A percentile compares a stretch with the other conserved stretches of the same genome.
phyloP scores from a whole-genome alignment of 2,888 invertebrate species.

The Sphaeridia pumilis region DNA sequence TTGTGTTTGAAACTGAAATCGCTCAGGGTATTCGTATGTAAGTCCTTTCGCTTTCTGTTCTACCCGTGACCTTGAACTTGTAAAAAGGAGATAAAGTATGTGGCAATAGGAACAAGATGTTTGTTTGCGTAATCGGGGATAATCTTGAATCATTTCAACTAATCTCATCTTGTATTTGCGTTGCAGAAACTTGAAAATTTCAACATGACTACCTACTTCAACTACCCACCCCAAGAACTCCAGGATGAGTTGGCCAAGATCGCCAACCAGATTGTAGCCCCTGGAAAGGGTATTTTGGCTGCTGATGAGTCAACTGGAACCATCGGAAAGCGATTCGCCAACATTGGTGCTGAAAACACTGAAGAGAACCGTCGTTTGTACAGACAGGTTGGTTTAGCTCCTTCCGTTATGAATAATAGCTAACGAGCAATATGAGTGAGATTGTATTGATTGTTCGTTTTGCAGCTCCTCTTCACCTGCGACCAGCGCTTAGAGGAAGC shows the following conservation, averaged over 20 bases:
- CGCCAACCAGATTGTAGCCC: conserved; percentile 77
- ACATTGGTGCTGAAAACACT: conserved; percentile 82
- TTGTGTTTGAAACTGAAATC: too few relatives aligned
- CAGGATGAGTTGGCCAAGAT: conserved; percentile 77
- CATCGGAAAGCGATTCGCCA: conserved; percentile 74
- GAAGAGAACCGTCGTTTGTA: conserved; percentile 82
- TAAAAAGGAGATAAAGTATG: too few relatives aligned
- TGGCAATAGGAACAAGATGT: too few relatives aligned
- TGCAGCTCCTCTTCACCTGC: conserved; percentile 73
- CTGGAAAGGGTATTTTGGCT: conserved; percentile 93
- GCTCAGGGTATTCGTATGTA: too few relatives aligned
- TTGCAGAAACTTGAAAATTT: too few relatives aligned
- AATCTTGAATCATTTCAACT: too few relatives aligned
- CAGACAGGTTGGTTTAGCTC: conserved; percentile 42
- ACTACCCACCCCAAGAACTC: conserved; percentile 65
- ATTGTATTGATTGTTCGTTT: background rate
- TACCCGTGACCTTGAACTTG: too few relatives aligned
- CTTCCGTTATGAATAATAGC: background rate
- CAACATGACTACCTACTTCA: conserved; percentile 66
- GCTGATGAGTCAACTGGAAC: conserved; percentile 94
- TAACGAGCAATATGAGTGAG: background rate
- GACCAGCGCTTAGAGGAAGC: conserved; percentile 58
- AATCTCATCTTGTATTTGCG: too few relatives aligned
- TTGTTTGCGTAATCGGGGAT: too few relatives aligned
- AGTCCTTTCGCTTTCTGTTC: too few relatives aligned